These are phyloP conservation scores for Brienomyrus brachyistius DNA, from an alignment of 2,113 vertebrate genomes.

Conservation along the genomic window DNA sequence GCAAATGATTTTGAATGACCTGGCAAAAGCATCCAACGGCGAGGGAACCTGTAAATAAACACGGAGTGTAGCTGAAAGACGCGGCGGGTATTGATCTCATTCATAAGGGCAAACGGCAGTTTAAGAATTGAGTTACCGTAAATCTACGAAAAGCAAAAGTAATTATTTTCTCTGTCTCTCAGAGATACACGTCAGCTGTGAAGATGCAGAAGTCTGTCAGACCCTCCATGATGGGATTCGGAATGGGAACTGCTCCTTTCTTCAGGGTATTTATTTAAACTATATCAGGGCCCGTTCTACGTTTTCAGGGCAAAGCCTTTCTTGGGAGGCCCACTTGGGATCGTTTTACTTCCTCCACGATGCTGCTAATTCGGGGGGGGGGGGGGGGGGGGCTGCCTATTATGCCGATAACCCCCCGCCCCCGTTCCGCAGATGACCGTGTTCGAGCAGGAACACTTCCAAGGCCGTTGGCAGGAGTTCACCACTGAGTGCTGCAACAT, in stretches of 20 bases:
- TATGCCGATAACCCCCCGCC: neutral
- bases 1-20: neutral
- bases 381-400: neutral
- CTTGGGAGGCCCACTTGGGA: neutral
- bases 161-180: neutral
- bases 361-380: neutral
- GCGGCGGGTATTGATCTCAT: neutral
- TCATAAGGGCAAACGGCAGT: neutral
- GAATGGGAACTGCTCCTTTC: constrained; percentile 66
- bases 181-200: constrained; percentile 33
- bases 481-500: constrained; percentile 68
- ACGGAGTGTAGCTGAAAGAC: neutral
- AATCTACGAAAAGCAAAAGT: neutral
- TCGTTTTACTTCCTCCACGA: neutral
- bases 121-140: neutral
- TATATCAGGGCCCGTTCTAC: neutral
- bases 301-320: neutral
- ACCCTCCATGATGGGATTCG: constrained; percentile 60
- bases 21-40: no score
- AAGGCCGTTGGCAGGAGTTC: constrained; percentile 69
- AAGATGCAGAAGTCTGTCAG: constrained; percentile 65
- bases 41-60: neutral
- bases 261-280: constrained; percentile 54
- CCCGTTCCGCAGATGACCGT: constrained; percentile 58
- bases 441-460: constrained; percentile 75